These are phyloP conservation scores for Drosophila nigricruria DNA, from an alignment of 2,888 invertebrate species.

Conservation along the genomic window DNA sequence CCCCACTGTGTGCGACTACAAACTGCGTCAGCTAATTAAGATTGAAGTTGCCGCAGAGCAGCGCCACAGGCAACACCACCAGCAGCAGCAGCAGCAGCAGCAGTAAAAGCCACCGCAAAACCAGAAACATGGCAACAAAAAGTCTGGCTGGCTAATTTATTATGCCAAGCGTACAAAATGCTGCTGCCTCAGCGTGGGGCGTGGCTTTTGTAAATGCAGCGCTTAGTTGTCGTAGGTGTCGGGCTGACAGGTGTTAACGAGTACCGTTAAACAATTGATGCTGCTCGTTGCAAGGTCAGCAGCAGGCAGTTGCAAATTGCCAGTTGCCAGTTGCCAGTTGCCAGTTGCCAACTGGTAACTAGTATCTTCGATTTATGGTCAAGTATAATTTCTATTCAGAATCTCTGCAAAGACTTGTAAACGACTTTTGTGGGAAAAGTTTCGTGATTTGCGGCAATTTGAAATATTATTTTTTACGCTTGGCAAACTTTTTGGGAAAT, in stretches of 20 bases:
- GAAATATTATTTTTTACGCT: constrained; percentile 21
- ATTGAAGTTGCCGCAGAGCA: constrained; percentile 72
- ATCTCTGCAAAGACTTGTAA: neutral
- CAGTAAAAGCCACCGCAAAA: constrained; percentile 28
- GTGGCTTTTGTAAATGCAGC: constrained; percentile 23
- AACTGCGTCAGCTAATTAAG: constrained; percentile 77
- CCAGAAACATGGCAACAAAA: constrained; percentile 40
- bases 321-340: constrained; percentile 6
- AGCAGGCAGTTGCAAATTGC: neutral
- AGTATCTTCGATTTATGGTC: constrained; percentile 11
- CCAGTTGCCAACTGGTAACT: neutral
- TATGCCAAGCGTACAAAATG: constrained; percentile 60
- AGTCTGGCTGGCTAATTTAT: constrained; percentile 63
- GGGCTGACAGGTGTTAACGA: constrained; percentile 55
- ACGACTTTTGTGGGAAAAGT: constrained; percentile 16
- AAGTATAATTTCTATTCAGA: constrained; percentile 1
- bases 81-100: constrained; percentile 18
- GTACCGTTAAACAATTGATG: constrained; percentile 35
- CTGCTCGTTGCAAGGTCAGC: constrained; percentile 15
- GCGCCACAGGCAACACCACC: constrained; percentile 28
- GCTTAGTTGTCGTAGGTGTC: constrained; percentile 28
- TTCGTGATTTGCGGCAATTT: constrained; percentile 34
- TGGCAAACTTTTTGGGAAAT: constrained; percentile 1
- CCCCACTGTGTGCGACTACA: constrained; percentile 54
- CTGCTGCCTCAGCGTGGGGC: constrained; percentile 20